phyloP scores from a whole-genome alignment of 2,888 invertebrate species.

The Parascotia fuliginaria region DNA sequence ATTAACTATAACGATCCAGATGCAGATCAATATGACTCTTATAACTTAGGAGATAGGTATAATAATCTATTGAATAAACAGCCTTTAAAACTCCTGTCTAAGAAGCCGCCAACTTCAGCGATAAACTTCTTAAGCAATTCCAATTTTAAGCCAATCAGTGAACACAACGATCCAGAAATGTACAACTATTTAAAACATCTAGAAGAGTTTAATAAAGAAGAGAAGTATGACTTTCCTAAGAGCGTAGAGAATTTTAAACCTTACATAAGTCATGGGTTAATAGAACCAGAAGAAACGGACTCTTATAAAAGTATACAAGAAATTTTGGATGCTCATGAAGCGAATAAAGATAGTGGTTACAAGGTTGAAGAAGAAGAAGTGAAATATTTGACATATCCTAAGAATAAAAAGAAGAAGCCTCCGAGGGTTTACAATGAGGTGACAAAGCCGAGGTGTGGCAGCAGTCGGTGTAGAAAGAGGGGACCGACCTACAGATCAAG shows the following conservation, averaged over 20 bases:
- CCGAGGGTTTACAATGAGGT: slow-evolving; percentile 35
- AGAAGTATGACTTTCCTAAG: slow-evolving; percentile 49
- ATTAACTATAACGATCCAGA: slow-evolving; percentile 42
- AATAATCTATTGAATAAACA: slow-evolving; percentile 48
- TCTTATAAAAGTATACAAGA: slow-evolving; percentile 72
- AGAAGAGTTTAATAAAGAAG: slow-evolving; percentile 57
- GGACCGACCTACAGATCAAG: slow-evolving; percentile 49
- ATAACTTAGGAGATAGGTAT: slow-evolving; percentile 53
- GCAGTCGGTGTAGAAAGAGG: slow-evolving; percentile 65
- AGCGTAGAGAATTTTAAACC: slow-evolving; percentile 54
- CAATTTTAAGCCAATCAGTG: slow-evolving; percentile 67
- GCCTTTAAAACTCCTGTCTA: slow-evolving; percentile 27
- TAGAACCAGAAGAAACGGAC: slow-evolving; percentile 56
- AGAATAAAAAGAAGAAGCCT: slow-evolving; percentile 52
- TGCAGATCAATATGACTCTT: slow-evolving; percentile 44
- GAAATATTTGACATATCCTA: slow-evolving; percentile 52
- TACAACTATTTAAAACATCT: slow-evolving; percentile 71
- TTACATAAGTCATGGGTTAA: slow-evolving; percentile 36
- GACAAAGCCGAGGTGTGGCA: slow-evolving; percentile 54
- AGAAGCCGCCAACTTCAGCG: slow-evolving; percentile 50
- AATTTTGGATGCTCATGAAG: slow-evolving; percentile 73
- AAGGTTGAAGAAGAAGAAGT: slow-evolving; percentile 43
- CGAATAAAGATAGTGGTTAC: slow-evolving; percentile 51
- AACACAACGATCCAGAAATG: slow-evolving; percentile 67
- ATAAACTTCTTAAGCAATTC: slow-evolving; percentile 64